phyloP scores from a whole-genome alignment of 2,113 vertebrate genomes.

The Origma solitaria region DNA sequence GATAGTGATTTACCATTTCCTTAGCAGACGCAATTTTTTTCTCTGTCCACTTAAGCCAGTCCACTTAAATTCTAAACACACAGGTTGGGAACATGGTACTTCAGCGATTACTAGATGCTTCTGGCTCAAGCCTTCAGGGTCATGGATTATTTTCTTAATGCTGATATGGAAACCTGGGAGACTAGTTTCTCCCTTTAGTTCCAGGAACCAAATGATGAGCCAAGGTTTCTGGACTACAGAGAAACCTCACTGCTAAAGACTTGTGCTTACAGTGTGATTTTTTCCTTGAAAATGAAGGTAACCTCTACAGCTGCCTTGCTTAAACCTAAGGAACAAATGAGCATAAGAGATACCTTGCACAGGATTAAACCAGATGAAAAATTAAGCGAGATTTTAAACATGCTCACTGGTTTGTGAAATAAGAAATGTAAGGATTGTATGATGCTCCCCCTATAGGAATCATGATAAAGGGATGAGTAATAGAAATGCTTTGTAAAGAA shows the following conservation, averaged over 20 bases:
- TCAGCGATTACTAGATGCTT: background rate
- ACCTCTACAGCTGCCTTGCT: background rate
- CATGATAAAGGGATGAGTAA: background rate
- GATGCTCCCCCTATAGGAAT: background rate
- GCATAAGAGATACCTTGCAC: background rate
- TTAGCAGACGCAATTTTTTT: background rate
- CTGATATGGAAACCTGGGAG: background rate
- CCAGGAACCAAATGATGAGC: background rate
- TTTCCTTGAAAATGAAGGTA: background rate
- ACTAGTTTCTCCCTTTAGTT: background rate
- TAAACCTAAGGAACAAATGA: background rate
- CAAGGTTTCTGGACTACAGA: background rate
- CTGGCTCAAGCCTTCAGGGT: background rate
- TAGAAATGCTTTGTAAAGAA: background rate
- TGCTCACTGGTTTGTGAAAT: background rate
- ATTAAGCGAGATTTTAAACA: background rate
- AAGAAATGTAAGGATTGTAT: background rate
- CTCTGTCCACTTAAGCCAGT: background rate
- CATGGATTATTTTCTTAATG: background rate
- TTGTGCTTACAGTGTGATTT: background rate
- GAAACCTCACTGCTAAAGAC: background rate
- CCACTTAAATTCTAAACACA: background rate
- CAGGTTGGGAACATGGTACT: background rate
- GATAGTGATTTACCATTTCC: background rate
- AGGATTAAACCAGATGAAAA: background rate